Evolutionary conservation across 2,113 vertebrate genomes (phyloP), one percentile per base, ranked within the genome.

Genomic region (Donacobius atricapilla): DNA sequence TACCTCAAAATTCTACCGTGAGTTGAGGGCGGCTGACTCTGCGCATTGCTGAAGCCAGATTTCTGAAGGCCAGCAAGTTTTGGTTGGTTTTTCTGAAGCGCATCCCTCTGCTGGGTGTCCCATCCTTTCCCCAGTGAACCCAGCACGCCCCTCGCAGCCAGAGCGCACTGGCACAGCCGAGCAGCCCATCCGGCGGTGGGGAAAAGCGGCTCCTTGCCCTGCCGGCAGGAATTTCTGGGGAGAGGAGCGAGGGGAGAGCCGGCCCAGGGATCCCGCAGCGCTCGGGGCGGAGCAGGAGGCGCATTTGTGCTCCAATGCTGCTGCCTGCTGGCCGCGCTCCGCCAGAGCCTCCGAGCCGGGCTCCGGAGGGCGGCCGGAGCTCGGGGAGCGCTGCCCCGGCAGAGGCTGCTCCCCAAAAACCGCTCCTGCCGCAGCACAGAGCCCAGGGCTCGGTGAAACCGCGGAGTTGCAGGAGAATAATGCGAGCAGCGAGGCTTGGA

Each of bases 391-490:
- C 2, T 20, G n/a, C 24, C 30, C 53, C 0, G 31, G 1, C 35
- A 13, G 14, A 3, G 9, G 27, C 45, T 11, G 54, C 47, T 50
- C 44, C 71, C 14, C 31, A 10, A 40, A 35, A 60, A 4, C 3
- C 3, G 0, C 3, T 9, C 19, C 51, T 3, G 68, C 47, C 50
- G 39, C 56, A 5, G 4, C 82, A 1, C 39, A 1, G 10, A 0
- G 42, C 21, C 24, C 4, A 2, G 30, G 50, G 42, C 14, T 2
- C 8, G 1, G 8, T 0, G 4, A 12, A 31, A 10, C 2, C 0
- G 0, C 0, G 51, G 27, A 11, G 9, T 40, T 13, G 0, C 0
- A 18, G 28, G 14, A 13, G 33, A 30, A 11, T 2, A 5, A 22
- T 0, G 4, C 0, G 0, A 2, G 3, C 8, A 4, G 27, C 1